phyloP scores from a whole-genome alignment of 1,140 invertebrate species.

The honey bee (Apis mellifera) region Amel_HAv3.1 CM009938.2:5836001-5836500 shows the following conservation, averaged over 20 bases:
- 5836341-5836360: not conserved
- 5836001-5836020: not conserved
- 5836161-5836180: conserved; percentile 51
- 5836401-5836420: too few relatives aligned
- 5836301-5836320: conserved; percentile 53
- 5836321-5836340: conserved; percentile 42
- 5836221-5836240: conserved; percentile 62
- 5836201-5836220: conserved; percentile 54
- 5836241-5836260: conserved; percentile 56
- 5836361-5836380: too few relatives aligned
- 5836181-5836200: conserved; percentile 57
- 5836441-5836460: too few relatives aligned
- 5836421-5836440: too few relatives aligned
- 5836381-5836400: too few relatives aligned
- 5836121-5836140: not conserved
- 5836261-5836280: conserved; percentile 64
- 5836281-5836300: conserved; percentile 51
- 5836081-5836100: conserved; percentile 44
- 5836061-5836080: conserved; percentile 41
- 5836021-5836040: not conserved
- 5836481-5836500: too few relatives aligned
- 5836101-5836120: conserved; percentile 50
- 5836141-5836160: not conserved
- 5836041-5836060: conserved; percentile 6
- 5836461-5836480: too few relatives aligned